Evolutionary conservation across 1,140 invertebrate species (phyloP), one percentile per base, ranked within the genome.

Genomic region (Octopus sinensis): DNA sequence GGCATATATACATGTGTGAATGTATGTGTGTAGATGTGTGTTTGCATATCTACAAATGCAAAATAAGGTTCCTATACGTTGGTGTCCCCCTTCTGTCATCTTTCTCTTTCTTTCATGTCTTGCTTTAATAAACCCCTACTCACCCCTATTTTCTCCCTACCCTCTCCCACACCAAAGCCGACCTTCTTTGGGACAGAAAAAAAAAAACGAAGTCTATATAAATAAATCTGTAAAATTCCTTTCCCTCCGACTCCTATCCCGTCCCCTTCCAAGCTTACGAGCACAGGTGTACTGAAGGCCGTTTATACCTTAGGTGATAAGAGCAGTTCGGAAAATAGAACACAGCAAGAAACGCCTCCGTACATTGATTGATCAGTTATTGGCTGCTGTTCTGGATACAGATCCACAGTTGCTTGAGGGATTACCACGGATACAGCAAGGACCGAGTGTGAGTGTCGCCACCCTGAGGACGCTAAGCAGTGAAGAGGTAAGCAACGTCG

Each of bases 261-360:
- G 56, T 17, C 56, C 56, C 30, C 30, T 43, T 62, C 68, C 68
- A n/a, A 13, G 13, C 68, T 73, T 73, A 23, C 68, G 30, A 73
- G 23, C 17, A 12, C 76, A 77, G 76, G 76, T 77, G 76, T 53
- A 77, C 52, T 77, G 17, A 77, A 53, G 52, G 43, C 23, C 76
- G 23, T 77, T 77, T 77, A 77, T 77, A 77, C 76, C 13, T n/a
- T 82, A 83, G 84, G 84, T 84, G 17, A 78, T 84, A 56, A 80
- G 79, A 54, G 84, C 81, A 73, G 81, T 83, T 68, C 79, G 84
- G 68, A 83, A 84, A 79, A 79, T 82, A 77, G 84, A 84, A 71
- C 82, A 84, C 80, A 83, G 81, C 79, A 84, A 84, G 79, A 83
- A 83, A 79, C 78, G 82, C 10, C 76, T 84, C 52, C 80, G 76